These are phyloP conservation scores for Vanacampus margaritifer DNA, from an alignment of 2,113 vertebrate genomes.

Conservation along the genomic window DNA sequence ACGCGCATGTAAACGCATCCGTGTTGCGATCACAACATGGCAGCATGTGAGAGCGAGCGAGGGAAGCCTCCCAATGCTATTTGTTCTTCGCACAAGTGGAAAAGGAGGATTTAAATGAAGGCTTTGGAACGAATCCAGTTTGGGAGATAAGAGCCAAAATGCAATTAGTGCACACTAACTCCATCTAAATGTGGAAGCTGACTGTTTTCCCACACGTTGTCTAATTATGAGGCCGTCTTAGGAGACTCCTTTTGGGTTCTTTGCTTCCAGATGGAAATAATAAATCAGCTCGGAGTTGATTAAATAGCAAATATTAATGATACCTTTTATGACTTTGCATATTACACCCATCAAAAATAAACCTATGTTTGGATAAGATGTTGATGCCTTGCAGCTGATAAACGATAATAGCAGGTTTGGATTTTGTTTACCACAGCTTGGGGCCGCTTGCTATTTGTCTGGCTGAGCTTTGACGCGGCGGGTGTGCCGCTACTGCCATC, in stretches of 20 bases:
- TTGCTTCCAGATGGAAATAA: conserved; percentile 10
- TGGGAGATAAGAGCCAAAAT: conserved; percentile 56
- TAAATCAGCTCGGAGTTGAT: conserved; percentile 24
- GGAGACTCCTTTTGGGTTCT: conserved; percentile 8
- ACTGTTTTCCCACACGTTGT: conserved; percentile 37
- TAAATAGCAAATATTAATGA: conserved; percentile 29
- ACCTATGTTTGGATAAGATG: conserved; percentile 22
- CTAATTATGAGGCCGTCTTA: conserved; percentile 43
- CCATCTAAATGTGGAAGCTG: conserved; percentile 46
- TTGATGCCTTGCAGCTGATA: conserved; percentile 23
- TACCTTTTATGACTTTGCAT: conserved; percentile 16
- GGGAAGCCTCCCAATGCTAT: conserved; percentile 16
- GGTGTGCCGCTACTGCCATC: conserved; percentile 66
- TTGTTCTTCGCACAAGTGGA: conserved; percentile 19
- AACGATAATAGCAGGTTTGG: conserved; percentile 35
- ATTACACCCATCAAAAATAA: conserved; percentile 22
- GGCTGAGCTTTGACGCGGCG: conserved; percentile 25
- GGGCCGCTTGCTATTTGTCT: conserved; percentile 30
- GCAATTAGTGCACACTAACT: conserved; percentile 57
- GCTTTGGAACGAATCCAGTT: conserved; percentile 54
- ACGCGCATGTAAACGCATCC: conserved; percentile 38
- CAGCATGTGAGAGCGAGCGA: conserved; percentile 34
- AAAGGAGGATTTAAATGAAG: conserved; percentile 36
- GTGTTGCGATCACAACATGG: conserved; percentile 28
- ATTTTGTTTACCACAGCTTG: conserved; percentile 37